phyloP scores from a whole-genome alignment of 2,797 vertebrate species.

The Rhinophrynus dorsalis region DNA sequence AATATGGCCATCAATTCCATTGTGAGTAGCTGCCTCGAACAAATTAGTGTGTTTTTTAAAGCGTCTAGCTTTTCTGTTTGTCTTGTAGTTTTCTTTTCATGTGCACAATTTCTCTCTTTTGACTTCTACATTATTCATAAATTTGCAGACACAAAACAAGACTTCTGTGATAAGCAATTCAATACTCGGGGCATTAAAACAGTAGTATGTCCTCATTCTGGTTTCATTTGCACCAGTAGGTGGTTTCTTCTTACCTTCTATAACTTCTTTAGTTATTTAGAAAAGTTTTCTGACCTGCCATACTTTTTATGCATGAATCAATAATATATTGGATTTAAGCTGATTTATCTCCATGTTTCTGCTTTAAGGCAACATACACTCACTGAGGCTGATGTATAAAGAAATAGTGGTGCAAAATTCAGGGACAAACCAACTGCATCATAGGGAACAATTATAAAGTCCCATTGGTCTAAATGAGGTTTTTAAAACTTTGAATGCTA shows the following conservation, averaged over 20 bases:
- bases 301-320: background rate
- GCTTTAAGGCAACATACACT: too few species aligned
- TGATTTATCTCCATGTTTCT: too few species aligned
- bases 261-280: constrained; percentile 16
- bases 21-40: constrained; percentile 35
- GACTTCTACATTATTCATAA: constrained; percentile 34
- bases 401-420: too few species aligned
- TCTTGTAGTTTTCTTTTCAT: constrained; percentile 41
- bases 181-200: background rate
- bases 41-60: constrained; percentile 42
- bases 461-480: too few species aligned
- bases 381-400: too few species aligned
- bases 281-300: background rate
- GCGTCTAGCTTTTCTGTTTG: constrained; percentile 43
- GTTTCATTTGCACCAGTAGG: constrained; percentile 39
- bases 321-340: background rate
- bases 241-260: constrained; percentile 23
- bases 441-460: too few species aligned
- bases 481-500: too few species aligned
- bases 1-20: constrained; percentile 44
- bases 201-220: constrained; percentile 14
- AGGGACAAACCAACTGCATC: too few species aligned
- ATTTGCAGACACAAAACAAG: constrained; percentile 26
- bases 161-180: constrained; percentile 26
- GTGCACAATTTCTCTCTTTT: constrained; percentile 31